Percentiles rank a stretch among this genome's conserved stretches.
Evolutionary conservation across 2,888 invertebrate species (phyloP).

Genomic region (Congeria kusceri): DNA sequence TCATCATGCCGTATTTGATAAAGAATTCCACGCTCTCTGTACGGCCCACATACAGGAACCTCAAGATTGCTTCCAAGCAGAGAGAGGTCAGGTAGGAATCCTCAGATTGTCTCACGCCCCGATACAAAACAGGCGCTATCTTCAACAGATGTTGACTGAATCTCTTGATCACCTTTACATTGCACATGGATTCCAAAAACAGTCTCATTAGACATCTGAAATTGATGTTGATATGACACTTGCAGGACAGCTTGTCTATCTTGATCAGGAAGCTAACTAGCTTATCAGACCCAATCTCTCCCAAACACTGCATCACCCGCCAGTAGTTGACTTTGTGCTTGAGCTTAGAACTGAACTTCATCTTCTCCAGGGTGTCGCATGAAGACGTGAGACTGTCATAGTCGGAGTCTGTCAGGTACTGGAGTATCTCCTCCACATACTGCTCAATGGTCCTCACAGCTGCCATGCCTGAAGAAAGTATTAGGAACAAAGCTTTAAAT

Average conservation of each 20-base stretch:
- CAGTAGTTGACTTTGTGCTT: slow-evolving; percentile 66
- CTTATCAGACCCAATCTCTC: slow-evolving; percentile 55
- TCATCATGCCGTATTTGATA: slow-evolving; percentile 53
- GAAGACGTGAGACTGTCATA: slow-evolving; percentile 44
- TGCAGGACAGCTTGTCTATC: slow-evolving; percentile 49
- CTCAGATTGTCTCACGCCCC: slow-evolving; percentile 53
- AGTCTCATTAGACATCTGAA: slow-evolving; percentile 51
- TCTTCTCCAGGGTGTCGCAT: slow-evolving; percentile 60
- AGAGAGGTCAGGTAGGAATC: slow-evolving; percentile 29
- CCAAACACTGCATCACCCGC: slow-evolving; percentile 66
- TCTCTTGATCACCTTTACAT: slow-evolving; percentile 61
- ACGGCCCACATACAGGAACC: slow-evolving; percentile 59
- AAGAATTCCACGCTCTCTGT: slow-evolving; percentile 46
- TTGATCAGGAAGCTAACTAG: slow-evolving; percentile 42
- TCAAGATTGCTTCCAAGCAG: slow-evolving; percentile 47
- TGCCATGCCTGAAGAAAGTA: slow-evolving; percentile 36
- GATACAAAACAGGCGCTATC: slow-evolving; percentile 54
- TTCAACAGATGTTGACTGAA: slow-evolving; percentile 44
- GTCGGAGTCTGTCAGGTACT: slow-evolving; percentile 42
- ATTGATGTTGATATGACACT: slow-evolving; percentile 45
- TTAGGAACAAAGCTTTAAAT: slow-evolving; percentile 22
- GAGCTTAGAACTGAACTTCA: slow-evolving; percentile 53
- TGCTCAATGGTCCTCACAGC: slow-evolving; percentile 58
- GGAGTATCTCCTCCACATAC: slow-evolving; percentile 58
- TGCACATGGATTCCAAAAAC: slow-evolving; percentile 54